Conservation (phyloP, 2,888 invertebrate genomes). For the Limnephilus marmoratus region DNA sequence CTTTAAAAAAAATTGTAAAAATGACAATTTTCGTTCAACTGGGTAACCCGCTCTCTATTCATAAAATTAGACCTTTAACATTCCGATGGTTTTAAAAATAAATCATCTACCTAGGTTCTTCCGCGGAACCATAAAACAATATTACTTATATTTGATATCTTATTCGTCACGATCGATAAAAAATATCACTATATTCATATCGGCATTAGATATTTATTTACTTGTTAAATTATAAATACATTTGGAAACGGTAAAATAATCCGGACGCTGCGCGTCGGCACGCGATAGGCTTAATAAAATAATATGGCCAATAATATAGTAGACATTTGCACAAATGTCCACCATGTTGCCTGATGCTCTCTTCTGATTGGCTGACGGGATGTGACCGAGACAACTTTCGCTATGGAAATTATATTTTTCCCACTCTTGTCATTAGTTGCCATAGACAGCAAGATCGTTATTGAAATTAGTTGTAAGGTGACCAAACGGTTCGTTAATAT, state of each 20-base stretch:
- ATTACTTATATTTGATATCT: neutral
- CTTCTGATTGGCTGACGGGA: conserved; percentile 54
- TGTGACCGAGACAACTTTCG: conserved; percentile 48
- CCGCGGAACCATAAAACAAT: neutral
- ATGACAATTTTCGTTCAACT: no score
- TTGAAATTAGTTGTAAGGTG: neutral
- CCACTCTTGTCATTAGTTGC: neutral
- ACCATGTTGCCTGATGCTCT: conserved; percentile 43
- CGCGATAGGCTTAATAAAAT: neutral
- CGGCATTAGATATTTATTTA: neutral
- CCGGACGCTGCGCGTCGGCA: neutral
- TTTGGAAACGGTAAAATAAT: neutral
- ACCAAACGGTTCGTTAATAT: neutral
- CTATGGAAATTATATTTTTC: conserved; percentile 46
- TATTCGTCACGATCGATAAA: neutral
- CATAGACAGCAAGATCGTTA: neutral
- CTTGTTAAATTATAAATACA: neutral
- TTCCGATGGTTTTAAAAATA: neutral
- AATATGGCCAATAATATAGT: conserved; percentile 54
- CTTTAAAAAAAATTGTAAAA: no score
- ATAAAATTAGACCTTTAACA: neutral
- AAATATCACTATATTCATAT: neutral
- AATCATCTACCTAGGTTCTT: neutral
- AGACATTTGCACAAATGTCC: conserved; percentile 55
- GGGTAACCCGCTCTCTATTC: neutral